phyloP scores from a whole-genome alignment of 2,797 vertebrate species.

The Acomys russatus region DNA sequence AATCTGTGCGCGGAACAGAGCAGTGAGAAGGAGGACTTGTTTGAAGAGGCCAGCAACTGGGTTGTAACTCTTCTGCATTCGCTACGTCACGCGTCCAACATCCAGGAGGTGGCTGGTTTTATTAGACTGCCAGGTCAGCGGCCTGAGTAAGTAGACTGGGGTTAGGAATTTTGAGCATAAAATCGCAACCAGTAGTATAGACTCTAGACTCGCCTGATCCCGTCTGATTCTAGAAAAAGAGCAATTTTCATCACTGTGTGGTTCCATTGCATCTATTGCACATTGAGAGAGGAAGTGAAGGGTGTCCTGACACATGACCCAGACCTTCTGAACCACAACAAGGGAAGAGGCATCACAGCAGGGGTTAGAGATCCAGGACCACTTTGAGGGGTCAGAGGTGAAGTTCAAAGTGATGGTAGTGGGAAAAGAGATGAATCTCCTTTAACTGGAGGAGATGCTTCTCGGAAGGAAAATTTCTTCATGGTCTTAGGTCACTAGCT shows the following conservation, averaged over 20 bases:
- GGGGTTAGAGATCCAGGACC: background rate
- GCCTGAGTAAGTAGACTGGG: background rate
- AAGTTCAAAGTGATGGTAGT: background rate
- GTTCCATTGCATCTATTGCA: background rate
- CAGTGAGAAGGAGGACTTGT: background rate
- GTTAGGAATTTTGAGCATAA: background rate
- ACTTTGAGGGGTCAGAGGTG: background rate
- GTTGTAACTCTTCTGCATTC: background rate
- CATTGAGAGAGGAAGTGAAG: background rate
- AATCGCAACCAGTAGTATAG: background rate
- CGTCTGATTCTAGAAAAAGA: background rate
- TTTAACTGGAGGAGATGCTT: constrained; percentile 33
- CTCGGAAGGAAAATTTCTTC: constrained; percentile 74
- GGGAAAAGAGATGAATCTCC: background rate
- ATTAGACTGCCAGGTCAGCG: background rate
- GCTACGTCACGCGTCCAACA: background rate
- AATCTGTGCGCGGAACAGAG: background rate
- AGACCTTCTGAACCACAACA: background rate
- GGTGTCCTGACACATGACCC: background rate
- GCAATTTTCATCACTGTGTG: background rate
- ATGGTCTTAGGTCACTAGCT: constrained; percentile 55
- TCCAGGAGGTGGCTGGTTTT: background rate
- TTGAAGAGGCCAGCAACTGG: background rate
- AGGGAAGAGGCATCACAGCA: background rate
- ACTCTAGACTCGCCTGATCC: background rate